A percentile compares a stretch with the other conserved stretches of the same genome.
Evolutionary conservation across 1,140 invertebrate species (phyloP).

Genomic region (Pectinophora gossypiella): DNA sequence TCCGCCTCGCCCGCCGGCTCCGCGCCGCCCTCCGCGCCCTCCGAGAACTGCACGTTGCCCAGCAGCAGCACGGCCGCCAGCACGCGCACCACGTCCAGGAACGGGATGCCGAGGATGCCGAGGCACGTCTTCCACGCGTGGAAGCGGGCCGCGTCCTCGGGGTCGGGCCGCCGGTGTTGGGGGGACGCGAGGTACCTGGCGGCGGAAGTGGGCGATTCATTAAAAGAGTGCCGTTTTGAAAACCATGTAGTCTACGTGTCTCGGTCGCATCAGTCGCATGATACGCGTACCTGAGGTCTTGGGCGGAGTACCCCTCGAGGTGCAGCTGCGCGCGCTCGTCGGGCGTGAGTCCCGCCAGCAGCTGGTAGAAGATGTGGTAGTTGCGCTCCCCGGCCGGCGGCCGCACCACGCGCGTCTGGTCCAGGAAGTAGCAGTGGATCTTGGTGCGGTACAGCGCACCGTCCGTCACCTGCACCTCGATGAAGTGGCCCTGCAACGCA

Average conservation of each 20-base stretch:
- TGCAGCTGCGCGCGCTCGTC: slow-evolving; percentile 92
- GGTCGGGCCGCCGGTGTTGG: slow-evolving; percentile 76
- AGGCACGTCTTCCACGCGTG: slow-evolving; percentile 93
- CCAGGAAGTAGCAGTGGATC: slow-evolving; percentile 96
- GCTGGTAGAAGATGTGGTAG: slow-evolving; percentile 98
- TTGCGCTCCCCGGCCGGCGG: slow-evolving; percentile 93
- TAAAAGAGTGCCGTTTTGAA: not conserved
- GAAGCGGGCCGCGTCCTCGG: slow-evolving; percentile 76
- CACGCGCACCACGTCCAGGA: slow-evolving; percentile 94
- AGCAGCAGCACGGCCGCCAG: slow-evolving; percentile 92
- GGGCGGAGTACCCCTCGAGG: slow-evolving; percentile 87
- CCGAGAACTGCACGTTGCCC: slow-evolving; percentile 93
- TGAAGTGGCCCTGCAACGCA: slow-evolving; percentile 90
- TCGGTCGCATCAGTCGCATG: not conserved
- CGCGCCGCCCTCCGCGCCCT: slow-evolving; percentile 73
- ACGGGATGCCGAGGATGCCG: slow-evolving; percentile 93
- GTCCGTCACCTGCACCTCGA: slow-evolving; percentile 97
- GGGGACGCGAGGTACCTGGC: slow-evolving; percentile 82
- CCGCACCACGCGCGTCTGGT: slow-evolving; percentile 93
- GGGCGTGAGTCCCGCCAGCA: slow-evolving; percentile 91
- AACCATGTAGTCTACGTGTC: not conserved
- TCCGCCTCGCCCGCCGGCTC: slow-evolving; percentile 85
- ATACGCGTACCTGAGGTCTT: slow-evolving; percentile 78
- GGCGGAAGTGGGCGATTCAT: not conserved
- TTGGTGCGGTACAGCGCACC: slow-evolving; percentile 95